Evolutionary conservation across 2,888 invertebrate genomes (phyloP), one percentile per base, ranked within the genome.

Genomic region (Macrophya alboannulata): DNA sequence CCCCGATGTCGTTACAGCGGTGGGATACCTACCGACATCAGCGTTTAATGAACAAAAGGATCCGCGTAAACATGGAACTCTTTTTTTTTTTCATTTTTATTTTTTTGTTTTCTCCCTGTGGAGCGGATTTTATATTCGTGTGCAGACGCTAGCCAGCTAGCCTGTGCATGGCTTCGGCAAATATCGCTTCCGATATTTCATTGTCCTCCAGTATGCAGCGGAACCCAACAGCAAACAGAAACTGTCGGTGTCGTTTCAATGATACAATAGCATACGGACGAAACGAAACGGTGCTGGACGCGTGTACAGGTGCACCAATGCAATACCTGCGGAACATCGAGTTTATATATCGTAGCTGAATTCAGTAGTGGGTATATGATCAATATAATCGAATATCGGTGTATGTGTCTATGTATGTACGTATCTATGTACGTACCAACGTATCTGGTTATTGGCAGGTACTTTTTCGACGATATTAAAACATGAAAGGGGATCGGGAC

Each of bases 121-220:
- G 6, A 45, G 5, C 45, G 72, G 72, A 55, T 77, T 77, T 55
- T 77, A 51, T 51, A 17, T 77, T 37, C 37, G 68, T 37, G 10
- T 17, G 15, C 37, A 74, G 43, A 48, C 51, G 31, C 25, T 12
- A n/a, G 31, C 9, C 77, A 9, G 25, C n/a, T 43, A 9, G 17
- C 17, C 45, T 76, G 15, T 21, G 31, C 25, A 55, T 17, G 25
- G 31, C 25, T 37, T 31, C 31, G 37, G 77, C 77, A 77, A 77
- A 77, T 77, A 77, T 48, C 31, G 37, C 31, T 51, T 77, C 31
- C 77, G 77, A 77, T 51, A 77, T 77, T 77, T 55, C 77, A 77
- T 77, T 77, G 77, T 77, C 55, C 55, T 77, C n/a, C n/a, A n/a
- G 31, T 31, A 74, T 55, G n/a, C 77, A 77, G 17, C 48, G 51